Conservation (phyloP, 2,797 vertebrate genomes). For the Potorous gilbertii region DNA sequence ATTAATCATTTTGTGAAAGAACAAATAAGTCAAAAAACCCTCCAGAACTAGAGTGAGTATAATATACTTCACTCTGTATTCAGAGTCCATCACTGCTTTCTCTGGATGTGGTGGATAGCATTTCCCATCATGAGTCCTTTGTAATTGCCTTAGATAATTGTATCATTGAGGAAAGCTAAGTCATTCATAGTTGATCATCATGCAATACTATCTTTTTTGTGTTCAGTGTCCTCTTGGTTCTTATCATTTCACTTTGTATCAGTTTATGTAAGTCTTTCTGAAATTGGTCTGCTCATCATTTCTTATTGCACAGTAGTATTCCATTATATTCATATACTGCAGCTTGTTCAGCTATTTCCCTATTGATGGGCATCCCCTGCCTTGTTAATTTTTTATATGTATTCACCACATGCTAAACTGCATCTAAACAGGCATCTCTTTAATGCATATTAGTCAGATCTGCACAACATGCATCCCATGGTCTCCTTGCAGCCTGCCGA, state of each 20-base stretch:
- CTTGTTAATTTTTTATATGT: not conserved
- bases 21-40: not conserved
- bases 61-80: not conserved
- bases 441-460: not conserved
- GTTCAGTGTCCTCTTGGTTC: not conserved
- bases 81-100: not conserved
- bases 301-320: not conserved
- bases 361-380: not conserved
- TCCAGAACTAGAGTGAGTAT: not conserved
- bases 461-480: too few relatives aligned
- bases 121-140: not conserved
- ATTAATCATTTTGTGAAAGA: not conserved
- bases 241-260: not conserved
- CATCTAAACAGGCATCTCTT: not conserved
- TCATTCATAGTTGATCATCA: not conserved
- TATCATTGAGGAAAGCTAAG: not conserved
- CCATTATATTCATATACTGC: not conserved
- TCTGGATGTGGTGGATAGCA: not conserved
- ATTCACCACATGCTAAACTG: not conserved
- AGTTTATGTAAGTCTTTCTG: not conserved
- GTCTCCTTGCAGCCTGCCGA: too few relatives aligned
- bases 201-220: not conserved
- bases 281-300: not conserved
- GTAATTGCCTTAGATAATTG: not conserved
- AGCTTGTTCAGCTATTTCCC: not conserved